phyloP scores from a whole-genome alignment of 1,140 invertebrate species.

The Drosophila orosa region DNA sequence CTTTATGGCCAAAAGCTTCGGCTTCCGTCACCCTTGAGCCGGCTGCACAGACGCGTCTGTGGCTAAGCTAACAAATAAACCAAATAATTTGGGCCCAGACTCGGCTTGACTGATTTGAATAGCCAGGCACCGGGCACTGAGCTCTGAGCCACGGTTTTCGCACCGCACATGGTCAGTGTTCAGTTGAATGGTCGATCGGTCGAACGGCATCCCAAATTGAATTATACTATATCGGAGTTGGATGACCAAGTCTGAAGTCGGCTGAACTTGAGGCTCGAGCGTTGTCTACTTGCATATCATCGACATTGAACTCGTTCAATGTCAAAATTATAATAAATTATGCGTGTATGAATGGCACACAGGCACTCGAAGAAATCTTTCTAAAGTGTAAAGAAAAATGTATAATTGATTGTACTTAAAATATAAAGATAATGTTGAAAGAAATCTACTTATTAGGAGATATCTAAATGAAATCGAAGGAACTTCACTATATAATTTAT shows the following conservation, averaged over 20 bases:
- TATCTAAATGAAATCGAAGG: too few species aligned
- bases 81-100: slow-evolving; percentile 57
- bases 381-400: too few species aligned
- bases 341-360: slow-evolving; percentile 43
- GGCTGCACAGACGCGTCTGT: slow-evolving; percentile 60
- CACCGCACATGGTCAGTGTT: slow-evolving; percentile 21
- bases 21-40: slow-evolving; percentile 61
- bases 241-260: slow-evolving; percentile 32
- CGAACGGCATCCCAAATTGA: slow-evolving; percentile 43
- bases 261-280: slow-evolving; percentile 33
- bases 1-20: slow-evolving; percentile 7
- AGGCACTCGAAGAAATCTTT: not conserved
- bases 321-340: slow-evolving; percentile 80
- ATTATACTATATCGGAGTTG: slow-evolving; percentile 47
- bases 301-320: slow-evolving; percentile 82
- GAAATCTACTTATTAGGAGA: too few species aligned
- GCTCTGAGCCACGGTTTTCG: slow-evolving; percentile 10
- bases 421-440: too few species aligned
- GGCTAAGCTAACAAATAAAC: slow-evolving; percentile 64
- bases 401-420: not conserved
- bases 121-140: slow-evolving; percentile 12
- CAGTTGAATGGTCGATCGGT: slow-evolving; percentile 57
- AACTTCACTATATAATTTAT: too few species aligned
- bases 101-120: slow-evolving; percentile 57
- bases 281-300: slow-evolving; percentile 64